Evolutionary conservation across 2,888 invertebrate genomes (phyloP).

Genomic region (Linnaemya tessellans): DNA sequence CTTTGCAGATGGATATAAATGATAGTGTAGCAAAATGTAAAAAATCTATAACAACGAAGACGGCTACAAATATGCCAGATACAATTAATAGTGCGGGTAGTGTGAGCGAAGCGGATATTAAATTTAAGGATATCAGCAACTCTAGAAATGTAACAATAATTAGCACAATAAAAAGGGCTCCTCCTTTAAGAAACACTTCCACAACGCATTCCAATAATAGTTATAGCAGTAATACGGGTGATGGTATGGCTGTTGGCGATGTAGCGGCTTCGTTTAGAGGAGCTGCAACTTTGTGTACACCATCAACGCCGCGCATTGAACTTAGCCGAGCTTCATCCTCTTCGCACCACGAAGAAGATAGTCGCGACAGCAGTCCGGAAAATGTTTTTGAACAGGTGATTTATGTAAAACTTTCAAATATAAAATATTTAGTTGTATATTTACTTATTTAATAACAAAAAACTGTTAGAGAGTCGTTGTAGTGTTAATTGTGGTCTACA

Average conservation of each 20-base stretch:
- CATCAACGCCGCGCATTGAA: constrained; percentile 93
- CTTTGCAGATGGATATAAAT: constrained; percentile 75
- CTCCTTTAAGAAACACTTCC: constrained; percentile 81
- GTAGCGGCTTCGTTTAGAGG: constrained; percentile 59
- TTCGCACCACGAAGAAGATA: constrained; percentile 90
- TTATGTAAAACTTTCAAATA: constrained; percentile 28
- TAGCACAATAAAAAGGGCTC: constrained; percentile 79
- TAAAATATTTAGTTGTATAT: background rate
- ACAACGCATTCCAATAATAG: constrained; percentile 73
- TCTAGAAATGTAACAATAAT: constrained; percentile 57
- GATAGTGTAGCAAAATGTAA: constrained; percentile 62
- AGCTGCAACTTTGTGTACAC: constrained; percentile 84
- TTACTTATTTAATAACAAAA: no score
- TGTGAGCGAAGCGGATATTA: constrained; percentile 10
- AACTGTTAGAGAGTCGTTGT: background rate
- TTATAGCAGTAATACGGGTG: constrained; percentile 75
- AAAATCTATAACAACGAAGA: constrained; percentile 62
- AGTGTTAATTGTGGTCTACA: background rate
- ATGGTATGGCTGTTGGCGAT: constrained; percentile 73
- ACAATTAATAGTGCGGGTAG: constrained; percentile 39
- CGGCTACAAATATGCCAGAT: constrained; percentile 67
- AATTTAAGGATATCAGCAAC: constrained; percentile 49
- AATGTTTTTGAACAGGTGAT: constrained; percentile 89
- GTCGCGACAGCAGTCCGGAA: constrained; percentile 93
- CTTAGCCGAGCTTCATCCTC: constrained; percentile 95